Conservation (phyloP, 2,888 invertebrate genomes). For the Synergus umbraculus region DNA sequence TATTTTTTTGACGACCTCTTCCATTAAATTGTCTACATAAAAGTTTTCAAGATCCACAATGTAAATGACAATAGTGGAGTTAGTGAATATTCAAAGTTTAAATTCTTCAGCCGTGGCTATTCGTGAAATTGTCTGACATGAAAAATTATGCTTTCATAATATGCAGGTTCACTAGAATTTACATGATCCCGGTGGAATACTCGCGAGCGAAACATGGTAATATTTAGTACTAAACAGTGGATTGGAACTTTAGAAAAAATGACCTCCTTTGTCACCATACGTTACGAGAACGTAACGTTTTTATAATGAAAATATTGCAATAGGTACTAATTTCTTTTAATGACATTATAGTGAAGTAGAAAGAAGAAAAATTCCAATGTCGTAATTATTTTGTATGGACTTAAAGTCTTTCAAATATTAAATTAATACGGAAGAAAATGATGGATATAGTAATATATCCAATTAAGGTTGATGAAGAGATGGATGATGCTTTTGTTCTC, state of each 20-base stretch:
- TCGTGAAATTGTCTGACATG: constrained; percentile 2
- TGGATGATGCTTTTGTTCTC: no score
- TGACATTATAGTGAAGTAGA: neutral
- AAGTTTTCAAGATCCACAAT: neutral
- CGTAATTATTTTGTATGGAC: neutral
- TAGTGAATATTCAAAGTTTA: constrained; percentile 18
- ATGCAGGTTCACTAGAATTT: constrained; percentile 4
- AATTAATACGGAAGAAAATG: neutral
- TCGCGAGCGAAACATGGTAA: neutral
- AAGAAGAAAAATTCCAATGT: neutral
- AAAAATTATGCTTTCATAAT: constrained; percentile 20
- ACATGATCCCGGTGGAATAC: neutral
- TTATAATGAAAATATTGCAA: neutral
- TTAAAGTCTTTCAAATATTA: neutral
- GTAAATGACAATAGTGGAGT: neutral
- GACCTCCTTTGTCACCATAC: neutral
- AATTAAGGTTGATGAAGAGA: no score
- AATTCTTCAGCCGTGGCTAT: neutral
- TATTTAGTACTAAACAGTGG: constrained; percentile 4
- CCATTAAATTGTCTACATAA: neutral
- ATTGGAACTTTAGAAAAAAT: neutral
- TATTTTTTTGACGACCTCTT: neutral
- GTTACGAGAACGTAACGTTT: neutral
- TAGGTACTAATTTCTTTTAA: neutral
- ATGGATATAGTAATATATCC: no score